These are phyloP conservation scores for Chelon labrosus DNA, from an alignment of 2,797 vertebrate species.

Conservation along the genomic window DNA sequence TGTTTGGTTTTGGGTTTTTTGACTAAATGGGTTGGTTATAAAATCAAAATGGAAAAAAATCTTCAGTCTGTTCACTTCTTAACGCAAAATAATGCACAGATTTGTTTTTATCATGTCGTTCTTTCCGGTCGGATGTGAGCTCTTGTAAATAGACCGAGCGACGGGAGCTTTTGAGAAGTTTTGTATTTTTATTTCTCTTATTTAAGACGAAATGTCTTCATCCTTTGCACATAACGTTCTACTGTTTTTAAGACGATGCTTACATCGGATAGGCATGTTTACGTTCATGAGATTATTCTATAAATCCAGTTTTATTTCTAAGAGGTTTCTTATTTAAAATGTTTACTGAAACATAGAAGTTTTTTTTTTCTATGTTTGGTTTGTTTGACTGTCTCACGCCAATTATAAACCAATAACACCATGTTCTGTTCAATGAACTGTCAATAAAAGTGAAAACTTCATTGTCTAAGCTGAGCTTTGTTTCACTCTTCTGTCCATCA, in stretches of 20 bases:
- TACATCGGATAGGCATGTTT: slow-evolving; percentile 65
- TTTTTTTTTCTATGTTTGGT: slow-evolving; percentile 60
- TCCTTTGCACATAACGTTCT: slow-evolving; percentile 70
- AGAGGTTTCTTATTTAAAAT: slow-evolving; percentile 56
- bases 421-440: slow-evolving; percentile 82
- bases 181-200: slow-evolving; percentile 76
- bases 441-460: slow-evolving; percentile 83
- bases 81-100: slow-evolving; percentile 49
- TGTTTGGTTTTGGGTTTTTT: slow-evolving; percentile 70
- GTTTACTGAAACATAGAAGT: slow-evolving; percentile 40
- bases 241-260: slow-evolving; percentile 66
- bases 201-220: slow-evolving; percentile 45
- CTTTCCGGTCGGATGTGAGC: slow-evolving; percentile 48
- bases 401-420: slow-evolving; percentile 79
- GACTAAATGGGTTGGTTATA: slow-evolving; percentile 76
- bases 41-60: slow-evolving; percentile 71
- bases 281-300: slow-evolving; percentile 64
- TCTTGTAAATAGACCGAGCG: slow-evolving; percentile 79
- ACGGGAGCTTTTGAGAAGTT: slow-evolving; percentile 59
- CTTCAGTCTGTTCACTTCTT: slow-evolving; percentile 53
- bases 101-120: slow-evolving; percentile 40
- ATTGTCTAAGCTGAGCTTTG: slow-evolving; percentile 29
- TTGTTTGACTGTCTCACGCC: slow-evolving; percentile 75
- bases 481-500: too few relatives aligned
- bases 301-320: slow-evolving; percentile 47